Evolutionary conservation across 2,888 invertebrate species (phyloP).

Genomic region (Callosobruchus maculatus): DNA sequence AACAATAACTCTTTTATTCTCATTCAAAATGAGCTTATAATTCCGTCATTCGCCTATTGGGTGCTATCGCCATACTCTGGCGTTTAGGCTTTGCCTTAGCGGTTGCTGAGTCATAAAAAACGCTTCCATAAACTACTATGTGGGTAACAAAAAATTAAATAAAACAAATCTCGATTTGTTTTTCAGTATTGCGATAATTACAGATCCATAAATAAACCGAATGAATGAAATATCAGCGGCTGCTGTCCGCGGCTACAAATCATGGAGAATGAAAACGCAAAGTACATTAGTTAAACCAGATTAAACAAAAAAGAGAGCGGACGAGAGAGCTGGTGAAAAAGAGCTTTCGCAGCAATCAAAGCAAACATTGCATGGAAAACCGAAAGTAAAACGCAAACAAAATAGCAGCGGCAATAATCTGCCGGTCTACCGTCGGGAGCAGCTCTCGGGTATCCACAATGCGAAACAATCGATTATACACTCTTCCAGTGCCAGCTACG

Average conservation of each 20-base stretch:
- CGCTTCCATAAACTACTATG: too few relatives aligned
- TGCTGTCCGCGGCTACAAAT: conserved; percentile 13
- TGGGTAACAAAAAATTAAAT: too few relatives aligned
- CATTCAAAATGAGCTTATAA: too few relatives aligned
- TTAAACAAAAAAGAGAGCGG: conserved; percentile 26
- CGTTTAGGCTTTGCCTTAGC: too few relatives aligned
- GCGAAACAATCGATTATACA: conserved; percentile 38
- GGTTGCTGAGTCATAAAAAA: too few relatives aligned
- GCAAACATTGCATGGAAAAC: conserved; percentile 28
- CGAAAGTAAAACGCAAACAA: conserved; percentile 30
- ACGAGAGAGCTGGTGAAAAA: conserved; percentile 22
- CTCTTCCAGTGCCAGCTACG: conserved; percentile 17
- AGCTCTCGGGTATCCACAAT: conserved; percentile 20
- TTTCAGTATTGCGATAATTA: neutral
- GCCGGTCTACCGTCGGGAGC: conserved; percentile 17
- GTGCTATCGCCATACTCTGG: too few relatives aligned
- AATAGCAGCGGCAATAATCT: conserved; percentile 32
- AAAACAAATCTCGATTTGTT: too few relatives aligned
- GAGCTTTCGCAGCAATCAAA: conserved; percentile 26
- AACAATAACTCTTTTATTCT: too few relatives aligned
- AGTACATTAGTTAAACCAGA: conserved; percentile 30
- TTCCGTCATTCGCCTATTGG: too few relatives aligned
- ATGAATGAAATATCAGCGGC: conserved; percentile 12
- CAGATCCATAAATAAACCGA: conserved; percentile 8
- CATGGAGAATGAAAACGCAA: conserved; percentile 23